Evolutionary conservation across 2,888 invertebrate genomes (phyloP), one percentile per base, ranked within the genome.

Genomic region (Notodonta ziczac): DNA sequence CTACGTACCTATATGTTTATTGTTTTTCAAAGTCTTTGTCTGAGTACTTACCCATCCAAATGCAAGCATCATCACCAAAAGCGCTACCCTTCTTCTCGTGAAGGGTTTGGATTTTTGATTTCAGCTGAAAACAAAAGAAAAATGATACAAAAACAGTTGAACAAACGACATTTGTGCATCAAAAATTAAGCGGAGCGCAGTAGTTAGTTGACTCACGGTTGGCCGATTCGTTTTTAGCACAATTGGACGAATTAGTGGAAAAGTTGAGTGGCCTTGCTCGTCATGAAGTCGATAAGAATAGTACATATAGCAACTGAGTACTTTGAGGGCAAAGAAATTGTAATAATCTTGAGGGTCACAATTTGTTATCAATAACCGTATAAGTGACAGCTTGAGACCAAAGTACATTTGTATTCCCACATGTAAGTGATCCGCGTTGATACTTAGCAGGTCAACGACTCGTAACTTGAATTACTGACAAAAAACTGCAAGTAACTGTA

Each of bases 351-450:
- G 67, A 69, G 61, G 65, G 63, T 66, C 68, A 65, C 58, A 63
- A 69, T 67, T 69, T 61, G 70, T 74, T 77, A 83, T 81, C 81
- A 80, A 82, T 76, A 69, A 67, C 57, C 60, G 59, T 32, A 54
- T 61, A 81, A 85, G 81, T 81, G 78, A 73, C 71, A 72, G 63
- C 77, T 76, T 76, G 76, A 76, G 75, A 74, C 69, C 68, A 66
- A 52, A 63, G 67, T 71, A 77, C 73, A 72, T 59, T 74, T 69
- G 76, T 74, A 74, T 82, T 81, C 82, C 81, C 83, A 84, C 83
- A 81, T 81, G 82, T 82, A 79, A 80, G 74, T 73, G 80, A 82
- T 82, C 80, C 76, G 74, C 63, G 72, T 59, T 68, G 61, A 62
- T 70, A 72, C 66, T 69, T 40, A 52, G n/a, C 9, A 4, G 62